Percentiles rank a stretch among this genome's conserved stretches.
These are phyloP conservation scores for Pycnomerus fuliginosus DNA, from an alignment of 2,888 invertebrate species.

Conservation along the genomic window DNA sequence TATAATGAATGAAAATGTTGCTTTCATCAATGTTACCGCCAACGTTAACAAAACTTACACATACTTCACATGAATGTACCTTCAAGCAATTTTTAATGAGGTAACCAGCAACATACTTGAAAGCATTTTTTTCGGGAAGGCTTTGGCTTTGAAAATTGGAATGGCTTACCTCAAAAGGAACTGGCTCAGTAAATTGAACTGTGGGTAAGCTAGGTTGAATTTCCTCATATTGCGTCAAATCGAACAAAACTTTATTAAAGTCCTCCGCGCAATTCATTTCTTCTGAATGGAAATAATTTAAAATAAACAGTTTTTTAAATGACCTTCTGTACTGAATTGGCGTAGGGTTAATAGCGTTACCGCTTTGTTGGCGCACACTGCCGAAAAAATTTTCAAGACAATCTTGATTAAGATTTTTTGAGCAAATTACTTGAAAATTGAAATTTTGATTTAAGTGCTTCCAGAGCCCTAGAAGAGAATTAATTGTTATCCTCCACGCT, in stretches of 20 bases:
- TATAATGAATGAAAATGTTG: slow-evolving; percentile 13
- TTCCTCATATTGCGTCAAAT: slow-evolving; percentile 16
- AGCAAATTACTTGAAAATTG: background rate
- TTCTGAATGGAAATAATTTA: slow-evolving; percentile 20
- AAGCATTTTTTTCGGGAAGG: slow-evolving; percentile 17
- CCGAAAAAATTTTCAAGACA: slow-evolving; percentile 2
- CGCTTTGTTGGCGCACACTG: too few relatives aligned
- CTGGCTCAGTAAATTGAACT: background rate
- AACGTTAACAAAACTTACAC: slow-evolving; percentile 7
- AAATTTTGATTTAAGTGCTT: background rate
- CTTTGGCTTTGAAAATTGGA: slow-evolving; percentile 14
- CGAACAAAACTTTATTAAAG: slow-evolving; percentile 20
- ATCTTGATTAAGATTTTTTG: background rate
- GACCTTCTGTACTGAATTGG: slow-evolving; percentile 5
- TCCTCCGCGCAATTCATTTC: slow-evolving; percentile 24
- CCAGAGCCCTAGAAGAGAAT: background rate
- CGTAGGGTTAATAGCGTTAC: background rate
- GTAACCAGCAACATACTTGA: slow-evolving; percentile 22
- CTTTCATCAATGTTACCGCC: slow-evolving; percentile 3
- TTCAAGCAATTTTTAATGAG: slow-evolving; percentile 13
- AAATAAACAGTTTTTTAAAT: slow-evolving; percentile 27
- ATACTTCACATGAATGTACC: slow-evolving; percentile 12
- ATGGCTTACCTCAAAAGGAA: slow-evolving; percentile 2
- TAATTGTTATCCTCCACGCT: background rate
- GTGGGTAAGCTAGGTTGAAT: background rate